A percentile compares a stretch with the other conserved stretches of the same genome.
These are phyloP conservation scores for Prunella fulvescens DNA, from an alignment of 2,113 vertebrate species.

Conservation along the genomic window DNA sequence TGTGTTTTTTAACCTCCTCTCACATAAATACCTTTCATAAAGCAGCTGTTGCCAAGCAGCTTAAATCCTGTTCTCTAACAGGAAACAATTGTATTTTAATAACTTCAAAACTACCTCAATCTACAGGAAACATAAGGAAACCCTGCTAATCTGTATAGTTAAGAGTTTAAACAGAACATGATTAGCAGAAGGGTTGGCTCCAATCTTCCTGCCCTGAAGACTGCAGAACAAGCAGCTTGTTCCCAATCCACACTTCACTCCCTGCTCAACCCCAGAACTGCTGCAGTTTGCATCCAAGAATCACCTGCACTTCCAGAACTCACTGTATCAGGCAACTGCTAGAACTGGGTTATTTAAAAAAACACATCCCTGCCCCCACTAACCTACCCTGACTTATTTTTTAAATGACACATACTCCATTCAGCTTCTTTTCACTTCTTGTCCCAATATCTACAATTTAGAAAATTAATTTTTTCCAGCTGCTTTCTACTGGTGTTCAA, in stretches of 20 bases:
- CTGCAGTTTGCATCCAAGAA: background rate
- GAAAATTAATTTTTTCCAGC: background rate
- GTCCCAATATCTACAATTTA: background rate
- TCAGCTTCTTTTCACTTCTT: background rate
- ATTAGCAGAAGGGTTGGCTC: background rate
- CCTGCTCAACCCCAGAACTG: background rate
- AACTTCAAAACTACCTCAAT: conserved; percentile 5
- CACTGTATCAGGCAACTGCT: background rate
- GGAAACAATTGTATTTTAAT: conserved; percentile 34
- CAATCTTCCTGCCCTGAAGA: background rate
- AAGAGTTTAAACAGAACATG: background rate
- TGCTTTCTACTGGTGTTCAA: background rate
- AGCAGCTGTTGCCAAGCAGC: background rate
- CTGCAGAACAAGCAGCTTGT: background rate
- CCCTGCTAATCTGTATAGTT: background rate
- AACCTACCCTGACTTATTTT: background rate
- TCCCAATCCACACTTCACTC: background rate
- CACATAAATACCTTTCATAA: background rate
- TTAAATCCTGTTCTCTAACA: conserved; percentile 5
- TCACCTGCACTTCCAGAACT: background rate
- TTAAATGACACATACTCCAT: background rate
- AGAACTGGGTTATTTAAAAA: background rate
- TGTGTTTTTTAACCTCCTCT: background rate
- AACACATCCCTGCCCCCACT: background rate
- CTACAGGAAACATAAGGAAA: conserved; percentile 58